phyloP scores from a whole-genome alignment of 2,888 invertebrate genomes.

The Nesidiocoris tenuis region DNA sequence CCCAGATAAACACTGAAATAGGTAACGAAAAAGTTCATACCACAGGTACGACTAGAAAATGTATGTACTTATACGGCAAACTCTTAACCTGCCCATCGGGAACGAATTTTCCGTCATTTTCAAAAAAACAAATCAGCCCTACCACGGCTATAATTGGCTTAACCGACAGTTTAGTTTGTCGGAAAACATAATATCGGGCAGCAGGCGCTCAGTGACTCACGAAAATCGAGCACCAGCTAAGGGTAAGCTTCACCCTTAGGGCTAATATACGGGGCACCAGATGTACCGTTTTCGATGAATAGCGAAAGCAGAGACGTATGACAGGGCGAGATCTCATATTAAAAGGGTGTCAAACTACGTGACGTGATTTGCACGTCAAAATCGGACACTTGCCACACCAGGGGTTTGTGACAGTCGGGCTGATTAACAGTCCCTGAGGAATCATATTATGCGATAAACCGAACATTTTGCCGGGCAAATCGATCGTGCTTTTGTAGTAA shows the following conservation, averaged over 20 bases:
- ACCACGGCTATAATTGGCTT: background rate
- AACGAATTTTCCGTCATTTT: no score
- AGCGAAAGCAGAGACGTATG: background rate
- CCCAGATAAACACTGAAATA: no score
- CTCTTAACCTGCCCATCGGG: no score
- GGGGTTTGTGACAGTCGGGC: background rate
- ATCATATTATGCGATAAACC: background rate
- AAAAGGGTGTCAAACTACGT: slow-evolving; percentile 19
- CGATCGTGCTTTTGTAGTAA: no score
- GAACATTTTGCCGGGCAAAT: background rate
- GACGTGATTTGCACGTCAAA: slow-evolving; percentile 25
- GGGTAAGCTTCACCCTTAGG: background rate
- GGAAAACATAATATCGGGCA: background rate
- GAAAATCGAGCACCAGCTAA: background rate
- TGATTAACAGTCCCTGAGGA: background rate
- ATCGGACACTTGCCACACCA: background rate
- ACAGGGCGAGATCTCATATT: slow-evolving; percentile 5
- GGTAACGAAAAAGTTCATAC: no score
- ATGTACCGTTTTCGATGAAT: slow-evolving; percentile 4
- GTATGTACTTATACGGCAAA: no score
- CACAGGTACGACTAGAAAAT: no score
- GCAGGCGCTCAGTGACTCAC: background rate
- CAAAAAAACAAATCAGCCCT: no score
- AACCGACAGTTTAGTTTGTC: background rate
- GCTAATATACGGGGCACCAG: slow-evolving; percentile 3